Base-by-base conservation (phyloP, 1,140 invertebrate species). In the Drosophila jambulina region DNA sequence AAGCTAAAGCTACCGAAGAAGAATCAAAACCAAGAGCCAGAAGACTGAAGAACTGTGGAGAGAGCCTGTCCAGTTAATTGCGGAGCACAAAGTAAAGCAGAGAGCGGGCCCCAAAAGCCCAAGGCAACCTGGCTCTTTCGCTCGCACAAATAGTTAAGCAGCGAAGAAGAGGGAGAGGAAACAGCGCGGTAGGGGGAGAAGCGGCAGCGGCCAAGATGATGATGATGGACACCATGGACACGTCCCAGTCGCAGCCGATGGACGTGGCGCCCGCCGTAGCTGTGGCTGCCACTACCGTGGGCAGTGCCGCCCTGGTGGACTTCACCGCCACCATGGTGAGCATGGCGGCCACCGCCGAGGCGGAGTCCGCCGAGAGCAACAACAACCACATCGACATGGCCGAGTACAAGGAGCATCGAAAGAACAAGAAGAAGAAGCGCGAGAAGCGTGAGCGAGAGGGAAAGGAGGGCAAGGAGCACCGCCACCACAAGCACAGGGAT, bases 221-320 rank as follows among this genome's bases (percentile, higher is more conserved):
- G 91, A 92, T 92, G 91, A 92, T 92, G 91, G 91, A 92, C 82
- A 91, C 91, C 71, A 77, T 90, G 78, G 85, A 90, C 51, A 76
- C 85, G 43, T 78, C 74, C 49, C 57, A 67, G 48, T 63, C 65
- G 21, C 84, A 88, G 48, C 85, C 85, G 15, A 90, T 90, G 85
- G 85, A 90, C 65, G 85, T 90, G 49, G 81, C 82, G 51, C 85
- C 85, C n/a, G 85, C 85, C 32, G 78, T 88, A 8, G 84, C 84
- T 9, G 69, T 88, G 36, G 85, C 85, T 8, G 85, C 85, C 46
- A 90, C 85, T 4, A 76, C 85, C 40, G 82, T 80, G 42, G 64
- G 63, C 40, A 75, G 54, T 34, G 64, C 67, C 29, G 40, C 62
- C 21, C 21, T 72, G 17, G 64, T 85, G 29, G 85, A 90, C 51